Conservation (phyloP, 2,888 invertebrate species). For the Orthosia cruda region DNA sequence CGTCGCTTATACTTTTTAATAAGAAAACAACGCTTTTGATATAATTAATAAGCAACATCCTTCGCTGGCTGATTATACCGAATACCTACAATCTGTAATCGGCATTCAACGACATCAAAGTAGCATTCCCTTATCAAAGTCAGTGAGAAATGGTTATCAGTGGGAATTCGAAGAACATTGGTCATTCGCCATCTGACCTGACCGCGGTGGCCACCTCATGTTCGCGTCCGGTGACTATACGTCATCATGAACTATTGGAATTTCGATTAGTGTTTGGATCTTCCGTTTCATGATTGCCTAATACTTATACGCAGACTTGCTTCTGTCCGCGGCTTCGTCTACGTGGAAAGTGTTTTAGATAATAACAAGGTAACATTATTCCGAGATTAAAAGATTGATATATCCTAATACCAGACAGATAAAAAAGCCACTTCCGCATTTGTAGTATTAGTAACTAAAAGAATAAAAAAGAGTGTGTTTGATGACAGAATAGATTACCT, state of each 20-base stretch:
- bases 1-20: not conserved
- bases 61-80: constrained; percentile 46
- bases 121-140: constrained; percentile 59
- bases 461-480: no score
- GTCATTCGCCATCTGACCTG: constrained; percentile 58
- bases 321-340: no score
- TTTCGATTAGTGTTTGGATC: constrained; percentile 19
- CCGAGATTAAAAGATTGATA: no score
- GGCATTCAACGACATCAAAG: constrained; percentile 65
- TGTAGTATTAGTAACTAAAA: no score
- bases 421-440: no score
- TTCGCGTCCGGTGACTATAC: constrained; percentile 56
- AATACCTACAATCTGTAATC: constrained; percentile 63
- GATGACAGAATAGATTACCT: no score
- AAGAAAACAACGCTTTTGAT: constrained; percentile 28
- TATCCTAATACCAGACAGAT: no score
- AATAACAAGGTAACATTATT: no score
- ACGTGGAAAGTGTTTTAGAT: no score
- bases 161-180: constrained; percentile 63
- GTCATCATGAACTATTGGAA: constrained; percentile 31
- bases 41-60: constrained; percentile 58
- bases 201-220: constrained; percentile 22
- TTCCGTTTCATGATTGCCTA: constrained; percentile 40
- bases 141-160: constrained; percentile 63
- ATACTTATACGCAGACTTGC: constrained; percentile 11